Conservation (phyloP, 1,140 invertebrate genomes). For the Panulirus ornatus region DNA sequence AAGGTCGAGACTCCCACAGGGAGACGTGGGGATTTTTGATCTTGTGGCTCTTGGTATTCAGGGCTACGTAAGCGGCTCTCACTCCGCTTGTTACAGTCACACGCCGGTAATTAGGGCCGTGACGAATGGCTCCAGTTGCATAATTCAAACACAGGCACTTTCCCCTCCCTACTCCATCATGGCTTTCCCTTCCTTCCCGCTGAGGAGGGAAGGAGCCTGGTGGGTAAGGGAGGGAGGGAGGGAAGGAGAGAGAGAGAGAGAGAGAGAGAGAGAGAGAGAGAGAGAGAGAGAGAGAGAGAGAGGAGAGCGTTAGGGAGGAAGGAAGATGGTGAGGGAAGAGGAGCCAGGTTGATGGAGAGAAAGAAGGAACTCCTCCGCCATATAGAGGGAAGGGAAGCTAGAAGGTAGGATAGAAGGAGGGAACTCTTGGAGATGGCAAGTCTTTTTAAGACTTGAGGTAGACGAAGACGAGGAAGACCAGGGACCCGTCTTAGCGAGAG, state of each 20-base stretch:
- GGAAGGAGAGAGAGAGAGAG: background rate
- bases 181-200: background rate
- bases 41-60: no score
- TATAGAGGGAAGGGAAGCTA: no score
- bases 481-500: no score
- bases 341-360: background rate
- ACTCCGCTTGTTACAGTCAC: no score
- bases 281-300: constrained; percentile 15
- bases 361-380: no score
- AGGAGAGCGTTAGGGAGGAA: background rate
- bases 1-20: no score
- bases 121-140: constrained; percentile 5
- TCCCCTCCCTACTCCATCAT: background rate
- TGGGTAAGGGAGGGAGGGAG: constrained; percentile 1
- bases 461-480: no score
- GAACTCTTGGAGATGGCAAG: no score
- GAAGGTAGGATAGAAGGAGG: no score
- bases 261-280: constrained; percentile 43
- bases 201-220: background rate
- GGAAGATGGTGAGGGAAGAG: constrained; percentile 5
- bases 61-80: no score
- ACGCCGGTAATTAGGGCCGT: background rate
- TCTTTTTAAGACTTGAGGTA: no score
- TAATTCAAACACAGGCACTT: constrained; percentile 1
- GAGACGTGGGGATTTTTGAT: no score